Evolutionary conservation across 1,140 invertebrate genomes (phyloP).

Genomic region (Sinonovacula constricta): DNA sequence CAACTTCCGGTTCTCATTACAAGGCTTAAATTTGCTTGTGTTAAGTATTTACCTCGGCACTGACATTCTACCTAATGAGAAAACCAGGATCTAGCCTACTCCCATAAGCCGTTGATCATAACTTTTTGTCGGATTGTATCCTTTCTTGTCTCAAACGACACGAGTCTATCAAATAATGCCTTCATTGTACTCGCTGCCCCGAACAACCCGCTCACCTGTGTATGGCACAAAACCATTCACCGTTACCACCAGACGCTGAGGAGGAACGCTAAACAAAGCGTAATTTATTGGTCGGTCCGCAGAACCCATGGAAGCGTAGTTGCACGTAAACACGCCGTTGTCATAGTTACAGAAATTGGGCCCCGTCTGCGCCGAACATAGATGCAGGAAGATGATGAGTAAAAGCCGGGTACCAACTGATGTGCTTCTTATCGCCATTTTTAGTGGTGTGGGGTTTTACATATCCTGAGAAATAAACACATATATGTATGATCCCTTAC

Average conservation of each 20-base stretch:
- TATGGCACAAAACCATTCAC: slow-evolving; percentile 21
- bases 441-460: too few species aligned
- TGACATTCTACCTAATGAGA: neutral
- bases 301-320: slow-evolving; percentile 19
- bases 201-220: slow-evolving; percentile 7
- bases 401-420: too few species aligned
- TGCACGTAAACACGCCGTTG: slow-evolving; percentile 34
- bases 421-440: too few species aligned
- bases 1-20: too few species aligned
- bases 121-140: neutral
- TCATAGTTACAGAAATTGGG: slow-evolving; percentile 23
- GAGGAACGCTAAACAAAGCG: neutral
- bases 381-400: neutral
- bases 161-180: neutral
- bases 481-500: too few species aligned
- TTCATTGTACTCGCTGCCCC: neutral
- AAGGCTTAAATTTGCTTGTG: neutral
- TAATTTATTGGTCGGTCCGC: slow-evolving; percentile 29
- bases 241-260: slow-evolving; percentile 19
- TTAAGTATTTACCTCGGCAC: neutral
- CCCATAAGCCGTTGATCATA: too few species aligned
- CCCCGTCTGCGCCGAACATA: slow-evolving; percentile 15
- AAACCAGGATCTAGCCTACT: neutral
- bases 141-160: neutral
- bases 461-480: too few species aligned